phyloP scores from a whole-genome alignment of 1,140 invertebrate genomes.

The Magallana angulata region DNA sequence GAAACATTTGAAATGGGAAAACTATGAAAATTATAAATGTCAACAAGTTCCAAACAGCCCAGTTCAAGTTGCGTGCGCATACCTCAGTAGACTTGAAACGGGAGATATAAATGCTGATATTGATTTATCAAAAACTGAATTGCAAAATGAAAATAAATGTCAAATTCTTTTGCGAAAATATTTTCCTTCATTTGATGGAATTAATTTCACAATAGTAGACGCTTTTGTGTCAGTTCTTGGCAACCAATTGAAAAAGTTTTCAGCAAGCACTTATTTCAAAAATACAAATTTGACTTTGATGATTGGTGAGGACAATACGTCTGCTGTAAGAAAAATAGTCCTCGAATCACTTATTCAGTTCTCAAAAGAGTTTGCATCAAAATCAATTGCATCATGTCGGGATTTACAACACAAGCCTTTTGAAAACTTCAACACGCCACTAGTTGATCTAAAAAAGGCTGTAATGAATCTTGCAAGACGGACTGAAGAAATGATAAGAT shows the following conservation, averaged over 20 bases:
- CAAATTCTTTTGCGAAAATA: slow-evolving; percentile 44
- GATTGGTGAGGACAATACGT: slow-evolving; percentile 37
- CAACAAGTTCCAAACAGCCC: slow-evolving; percentile 58
- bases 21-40: slow-evolving; percentile 45
- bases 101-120: slow-evolving; percentile 51
- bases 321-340: neutral
- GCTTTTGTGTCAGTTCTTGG: slow-evolving; percentile 58
- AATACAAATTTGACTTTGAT: slow-evolving; percentile 42
- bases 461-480: slow-evolving; percentile 20
- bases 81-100: slow-evolving; percentile 49
- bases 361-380: slow-evolving; percentile 54
- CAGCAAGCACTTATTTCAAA: slow-evolving; percentile 62
- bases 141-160: slow-evolving; percentile 42
- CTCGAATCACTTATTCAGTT: slow-evolving; percentile 52
- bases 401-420: slow-evolving; percentile 39
- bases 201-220: slow-evolving; percentile 53
- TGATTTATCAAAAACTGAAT: slow-evolving; percentile 43
- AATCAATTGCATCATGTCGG: slow-evolving; percentile 56
- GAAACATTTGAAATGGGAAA: slow-evolving; percentile 51
- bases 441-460: neutral
- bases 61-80: slow-evolving; percentile 62
- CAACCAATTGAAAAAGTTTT: slow-evolving; percentile 66
- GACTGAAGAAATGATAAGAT: slow-evolving; percentile 60
- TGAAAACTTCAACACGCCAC: neutral
- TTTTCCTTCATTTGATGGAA: slow-evolving; percentile 30